phyloP scores from a whole-genome alignment of 92 coral and sea anemone species.

The Porites divaricata region DNA sequence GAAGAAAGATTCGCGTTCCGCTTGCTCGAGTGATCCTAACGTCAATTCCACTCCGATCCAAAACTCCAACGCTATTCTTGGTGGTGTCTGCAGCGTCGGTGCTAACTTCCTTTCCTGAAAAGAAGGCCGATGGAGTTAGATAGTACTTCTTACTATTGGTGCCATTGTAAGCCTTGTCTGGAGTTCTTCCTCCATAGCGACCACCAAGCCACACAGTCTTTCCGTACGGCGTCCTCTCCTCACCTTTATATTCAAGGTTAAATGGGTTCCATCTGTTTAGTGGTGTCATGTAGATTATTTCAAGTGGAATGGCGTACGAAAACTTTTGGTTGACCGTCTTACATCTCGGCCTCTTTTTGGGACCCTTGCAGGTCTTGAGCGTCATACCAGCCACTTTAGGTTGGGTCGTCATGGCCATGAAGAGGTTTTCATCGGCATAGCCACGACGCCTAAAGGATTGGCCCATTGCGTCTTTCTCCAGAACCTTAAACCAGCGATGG shows the following conservation, averaged over 20 bases:
- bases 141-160: slow-evolving; percentile 64
- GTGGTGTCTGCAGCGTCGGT: slow-evolving; percentile 84
- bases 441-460: slow-evolving; percentile 85
- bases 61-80: slow-evolving; percentile 67
- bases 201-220: slow-evolving; percentile 77
- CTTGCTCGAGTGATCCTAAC: slow-evolving; percentile 69
- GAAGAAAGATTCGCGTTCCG: slow-evolving; percentile 90
- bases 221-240: slow-evolving; percentile 41
- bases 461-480: slow-evolving; percentile 89
- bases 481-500: slow-evolving; percentile 89
- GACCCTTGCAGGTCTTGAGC: slow-evolving; percentile 53
- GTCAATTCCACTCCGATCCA: slow-evolving; percentile 50
- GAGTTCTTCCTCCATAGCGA: slow-evolving; percentile 71
- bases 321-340: slow-evolving; percentile 60
- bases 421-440: slow-evolving; percentile 79
- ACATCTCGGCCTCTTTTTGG: slow-evolving; percentile 43
- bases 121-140: slow-evolving; percentile 74
- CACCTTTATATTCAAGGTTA: slow-evolving; percentile 81
- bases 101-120: slow-evolving; percentile 60
- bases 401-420: slow-evolving; percentile 94
- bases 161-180: slow-evolving; percentile 72
- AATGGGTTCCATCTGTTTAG: slow-evolving; percentile 90
- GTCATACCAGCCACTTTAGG: slow-evolving; percentile 86
- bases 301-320: slow-evolving; percentile 93
- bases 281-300: slow-evolving; percentile 91